Percentiles rank a stretch among this genome's conserved stretches.
phyloP scores from a whole-genome alignment of 2,888 invertebrate species.

The Venustoraphidia nigricollis region DNA sequence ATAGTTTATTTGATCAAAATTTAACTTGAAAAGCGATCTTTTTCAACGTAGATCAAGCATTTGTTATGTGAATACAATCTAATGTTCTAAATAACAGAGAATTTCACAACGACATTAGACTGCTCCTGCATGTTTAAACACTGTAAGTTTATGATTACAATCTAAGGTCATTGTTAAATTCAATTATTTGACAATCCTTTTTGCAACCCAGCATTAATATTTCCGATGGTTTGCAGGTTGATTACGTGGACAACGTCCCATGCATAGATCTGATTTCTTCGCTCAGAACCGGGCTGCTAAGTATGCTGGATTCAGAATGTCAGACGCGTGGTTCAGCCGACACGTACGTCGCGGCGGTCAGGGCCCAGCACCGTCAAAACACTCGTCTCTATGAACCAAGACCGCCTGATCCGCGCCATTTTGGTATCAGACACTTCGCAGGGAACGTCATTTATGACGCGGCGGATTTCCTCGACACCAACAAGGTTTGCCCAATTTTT shows the following conservation, averaged over 20 bases:
- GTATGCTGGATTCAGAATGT: constrained; percentile 85
- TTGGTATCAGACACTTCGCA: constrained; percentile 84
- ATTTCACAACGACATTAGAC: no score
- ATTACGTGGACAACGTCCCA: constrained; percentile 90
- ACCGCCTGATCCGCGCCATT: constrained; percentile 62
- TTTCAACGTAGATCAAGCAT: no score
- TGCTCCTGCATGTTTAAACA: no score
- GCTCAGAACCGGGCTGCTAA: constrained; percentile 76
- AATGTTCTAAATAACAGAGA: no score
- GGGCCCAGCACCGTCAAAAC: constrained; percentile 69
- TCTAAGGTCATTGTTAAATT: no score
- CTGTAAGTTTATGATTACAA: no score
- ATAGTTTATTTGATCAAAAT: no score
- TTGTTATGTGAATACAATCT: no score
- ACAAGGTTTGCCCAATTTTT: constrained; percentile 32
- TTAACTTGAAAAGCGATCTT: no score
- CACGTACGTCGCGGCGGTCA: constrained; percentile 65
- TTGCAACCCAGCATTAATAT: no score
- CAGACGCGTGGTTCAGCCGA: constrained; percentile 68
- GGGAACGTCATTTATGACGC: constrained; percentile 79
- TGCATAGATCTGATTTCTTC: constrained; percentile 92
- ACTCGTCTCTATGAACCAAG: constrained; percentile 66
- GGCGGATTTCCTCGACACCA: constrained; percentile 77
- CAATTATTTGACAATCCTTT: no score
- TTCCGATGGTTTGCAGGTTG: constrained; percentile 31